Evolutionary conservation across 2,888 invertebrate species (phyloP), one percentile per base, ranked within the genome.

Genomic region (Hesperia comma): DNA sequence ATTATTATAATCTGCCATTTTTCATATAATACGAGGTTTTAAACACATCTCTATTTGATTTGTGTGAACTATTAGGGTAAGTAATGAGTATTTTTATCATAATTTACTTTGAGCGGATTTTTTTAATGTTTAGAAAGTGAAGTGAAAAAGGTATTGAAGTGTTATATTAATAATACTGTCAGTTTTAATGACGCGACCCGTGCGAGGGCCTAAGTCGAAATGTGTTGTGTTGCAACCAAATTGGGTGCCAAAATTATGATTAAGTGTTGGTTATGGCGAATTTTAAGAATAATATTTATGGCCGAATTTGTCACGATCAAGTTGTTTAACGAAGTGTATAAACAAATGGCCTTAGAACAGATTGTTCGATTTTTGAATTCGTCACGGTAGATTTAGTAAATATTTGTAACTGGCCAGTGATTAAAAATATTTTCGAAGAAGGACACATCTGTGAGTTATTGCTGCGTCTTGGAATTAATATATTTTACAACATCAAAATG

Each of bases 201-300:
- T 14, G 10, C 41, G 41, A 43, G 54, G 32, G 32, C 61, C 53
- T n/a, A 26, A 33, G 61, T 6, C 6, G 53, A 40, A 6, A 14
- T 8, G 40, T 54, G 41, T 5, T 17, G 32, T 55, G 54, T 43
- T 26, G 17, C 8, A 32, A 43, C 54, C 26, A 26, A 62, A 62
- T 55, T 54, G 51, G 43, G 62, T 62, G 62, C 54, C 62, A 62
- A 62, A 62, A 62, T 54, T 54, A 43, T 54, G 62, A 62, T 62
- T 62, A 32, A 54, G 32, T 17, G 43, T 17, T 21, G 19, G n/a
- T 62, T 54, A 54, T 32, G 43, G 54, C 54, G 17, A 62, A 26
- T 61, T 61, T 55, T 55, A 43, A 26, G 51, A 53, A 54, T 19
- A 41, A 54, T 33, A 66, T 66, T 60, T 54, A 66, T 54, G 6